A percentile compares a stretch with the other conserved stretches of the same genome.
Evolutionary conservation across 2,888 invertebrate genomes (phyloP).

Genomic region (Cyclophora albipunctata): DNA sequence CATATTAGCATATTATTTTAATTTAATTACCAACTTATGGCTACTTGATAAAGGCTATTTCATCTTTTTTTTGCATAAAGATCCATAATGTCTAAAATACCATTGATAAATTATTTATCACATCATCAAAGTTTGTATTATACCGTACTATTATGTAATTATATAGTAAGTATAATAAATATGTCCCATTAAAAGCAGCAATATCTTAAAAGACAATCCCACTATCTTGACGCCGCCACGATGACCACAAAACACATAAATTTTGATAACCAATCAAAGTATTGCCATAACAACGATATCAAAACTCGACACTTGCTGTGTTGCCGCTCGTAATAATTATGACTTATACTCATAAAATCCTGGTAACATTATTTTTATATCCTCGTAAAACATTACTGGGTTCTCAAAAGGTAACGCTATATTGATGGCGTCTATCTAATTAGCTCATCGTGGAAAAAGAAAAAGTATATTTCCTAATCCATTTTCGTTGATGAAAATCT

Average conservation of each 20-base stretch:
- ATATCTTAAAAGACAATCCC: constrained; percentile 1
- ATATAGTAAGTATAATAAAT: background rate
- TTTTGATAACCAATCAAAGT: constrained; percentile 24
- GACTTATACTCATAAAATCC: constrained; percentile 43
- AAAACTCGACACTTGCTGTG: constrained; percentile 13
- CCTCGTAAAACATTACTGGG: constrained; percentile 36
- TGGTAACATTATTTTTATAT: constrained; percentile 47
- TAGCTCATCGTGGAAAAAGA: constrained; percentile 2
- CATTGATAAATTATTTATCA: too few relatives aligned
- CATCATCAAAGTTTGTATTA: too few relatives aligned
- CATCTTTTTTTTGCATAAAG: too few relatives aligned
- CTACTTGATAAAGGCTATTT: too few relatives aligned
- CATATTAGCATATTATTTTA: too few relatives aligned
- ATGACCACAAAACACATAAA: background rate
- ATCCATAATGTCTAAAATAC: too few relatives aligned
- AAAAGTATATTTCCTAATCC: too few relatives aligned
- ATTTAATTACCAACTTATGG: too few relatives aligned
- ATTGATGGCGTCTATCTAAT: constrained; percentile 38
- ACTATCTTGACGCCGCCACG: background rate
- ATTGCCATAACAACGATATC: constrained; percentile 23
- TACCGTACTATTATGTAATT: too few relatives aligned
- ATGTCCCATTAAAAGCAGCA: constrained; percentile 2
- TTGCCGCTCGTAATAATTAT: constrained; percentile 46
- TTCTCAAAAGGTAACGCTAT: constrained; percentile 23
- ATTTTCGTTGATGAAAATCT: too few relatives aligned